Evolutionary conservation across 2,797 vertebrate species (phyloP).

Genomic region (Paramormyrops hopkinsi): DNA sequence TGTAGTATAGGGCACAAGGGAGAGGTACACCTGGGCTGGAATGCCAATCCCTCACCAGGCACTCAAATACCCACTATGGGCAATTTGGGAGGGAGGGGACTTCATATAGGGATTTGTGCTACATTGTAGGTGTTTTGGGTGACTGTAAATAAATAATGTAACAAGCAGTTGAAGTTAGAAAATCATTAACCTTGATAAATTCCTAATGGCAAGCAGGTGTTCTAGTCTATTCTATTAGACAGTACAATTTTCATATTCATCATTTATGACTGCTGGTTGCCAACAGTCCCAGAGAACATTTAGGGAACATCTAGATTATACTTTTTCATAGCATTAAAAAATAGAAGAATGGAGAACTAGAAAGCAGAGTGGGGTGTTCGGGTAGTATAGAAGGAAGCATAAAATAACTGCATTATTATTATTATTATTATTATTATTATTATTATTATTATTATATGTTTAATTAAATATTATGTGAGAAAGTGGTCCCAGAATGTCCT

Average conservation of each 20-base stretch:
- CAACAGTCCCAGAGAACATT: neutral
- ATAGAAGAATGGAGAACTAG: neutral
- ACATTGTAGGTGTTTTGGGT: neutral
- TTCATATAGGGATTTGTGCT: neutral
- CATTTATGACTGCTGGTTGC: neutral
- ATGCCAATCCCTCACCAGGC: neutral
- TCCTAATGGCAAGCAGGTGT: constrained; percentile 10
- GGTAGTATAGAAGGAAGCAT: neutral
- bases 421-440: neutral
- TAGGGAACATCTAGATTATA: neutral
- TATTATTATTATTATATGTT: neutral
- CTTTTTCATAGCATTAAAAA: constrained; percentile 8
- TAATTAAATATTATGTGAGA: neutral
- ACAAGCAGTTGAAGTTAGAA: neutral
- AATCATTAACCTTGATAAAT: constrained; percentile 7
- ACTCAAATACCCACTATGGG: neutral
- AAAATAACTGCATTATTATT: no score
- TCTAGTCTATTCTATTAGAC: constrained; percentile 2
- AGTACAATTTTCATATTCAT: constrained; percentile 5
- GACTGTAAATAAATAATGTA: neutral
- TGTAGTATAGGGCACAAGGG: neutral
- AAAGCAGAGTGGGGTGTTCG: neutral
- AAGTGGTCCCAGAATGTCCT: neutral
- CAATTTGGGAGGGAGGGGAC: neutral
- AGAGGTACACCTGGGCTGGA: neutral